A percentile compares a stretch with the other conserved stretches of the same genome.
These are phyloP conservation scores for Chrysocyon brachyurus DNA, from an alignment of 2,797 vertebrate species.

Conservation along the genomic window DNA sequence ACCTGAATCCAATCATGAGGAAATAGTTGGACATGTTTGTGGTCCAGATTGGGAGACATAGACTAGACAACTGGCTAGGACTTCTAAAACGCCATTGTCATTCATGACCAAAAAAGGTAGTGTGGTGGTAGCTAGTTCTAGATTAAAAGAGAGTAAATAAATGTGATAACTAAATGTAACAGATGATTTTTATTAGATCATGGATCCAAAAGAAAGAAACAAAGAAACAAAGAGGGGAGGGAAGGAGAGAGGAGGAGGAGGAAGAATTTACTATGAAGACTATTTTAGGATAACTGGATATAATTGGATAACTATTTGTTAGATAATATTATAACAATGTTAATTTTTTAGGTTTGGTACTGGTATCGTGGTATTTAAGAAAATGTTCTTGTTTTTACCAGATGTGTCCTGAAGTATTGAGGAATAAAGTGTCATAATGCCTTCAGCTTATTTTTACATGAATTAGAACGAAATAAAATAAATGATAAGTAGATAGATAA, in stretches of 20 bases:
- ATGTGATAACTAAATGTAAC: background rate
- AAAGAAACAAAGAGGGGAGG: background rate
- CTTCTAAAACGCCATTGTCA: background rate
- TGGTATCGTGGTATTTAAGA: background rate
- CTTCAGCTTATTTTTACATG: background rate
- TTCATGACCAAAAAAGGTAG: background rate
- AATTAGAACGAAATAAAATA: background rate
- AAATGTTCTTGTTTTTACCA: background rate
- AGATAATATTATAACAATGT: background rate
- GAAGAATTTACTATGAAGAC: background rate
- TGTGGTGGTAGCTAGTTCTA: background rate
- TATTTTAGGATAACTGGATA: background rate
- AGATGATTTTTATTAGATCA: background rate
- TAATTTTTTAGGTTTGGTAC: background rate
- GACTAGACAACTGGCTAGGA: background rate
- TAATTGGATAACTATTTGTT: background rate
- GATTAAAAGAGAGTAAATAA: background rate
- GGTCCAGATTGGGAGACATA: background rate
- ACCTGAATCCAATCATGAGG: background rate
- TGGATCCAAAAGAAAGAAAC: background rate
- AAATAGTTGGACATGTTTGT: background rate
- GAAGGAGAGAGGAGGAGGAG: background rate
- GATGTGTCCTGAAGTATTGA: background rate
- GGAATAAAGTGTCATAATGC: background rate
- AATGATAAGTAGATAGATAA: background rate